A percentile compares a stretch with the other conserved stretches of the same genome.
Evolutionary conservation across 2,797 vertebrate species (phyloP).

Genomic region (Sandelia bainsii): DNA sequence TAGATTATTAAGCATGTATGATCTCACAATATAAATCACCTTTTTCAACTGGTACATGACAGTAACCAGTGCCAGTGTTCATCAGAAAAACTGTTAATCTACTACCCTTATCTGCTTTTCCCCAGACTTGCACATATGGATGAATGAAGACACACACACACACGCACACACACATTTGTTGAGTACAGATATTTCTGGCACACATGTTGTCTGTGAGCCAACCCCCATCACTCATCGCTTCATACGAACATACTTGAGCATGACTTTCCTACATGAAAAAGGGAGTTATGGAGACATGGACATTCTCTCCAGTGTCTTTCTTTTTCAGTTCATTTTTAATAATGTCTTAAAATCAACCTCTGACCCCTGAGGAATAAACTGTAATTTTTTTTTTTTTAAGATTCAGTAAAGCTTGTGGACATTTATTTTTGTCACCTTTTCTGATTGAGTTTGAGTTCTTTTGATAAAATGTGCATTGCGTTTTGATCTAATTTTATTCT

Average conservation of each 20-base stretch:
- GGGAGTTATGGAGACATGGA: background rate
- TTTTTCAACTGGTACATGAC: background rate
- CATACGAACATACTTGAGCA: slow-evolving; percentile 24
- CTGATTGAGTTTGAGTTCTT: no score
- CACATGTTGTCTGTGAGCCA: slow-evolving; percentile 28
- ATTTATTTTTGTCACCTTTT: no score
- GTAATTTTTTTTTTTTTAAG: background rate
- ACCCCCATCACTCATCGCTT: slow-evolving; percentile 45
- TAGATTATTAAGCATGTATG: background rate
- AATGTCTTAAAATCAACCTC: slow-evolving; percentile 10
- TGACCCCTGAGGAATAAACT: slow-evolving; percentile 5
- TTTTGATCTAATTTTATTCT: no score
- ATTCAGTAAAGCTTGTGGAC: background rate
- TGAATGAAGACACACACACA: background rate
- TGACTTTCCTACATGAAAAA: slow-evolving; percentile 23
- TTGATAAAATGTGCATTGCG: no score
- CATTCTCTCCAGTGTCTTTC: background rate
- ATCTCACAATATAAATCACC: background rate
- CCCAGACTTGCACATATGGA: slow-evolving; percentile 14
- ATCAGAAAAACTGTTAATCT: slow-evolving; percentile 1
- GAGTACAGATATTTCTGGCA: slow-evolving; percentile 9
- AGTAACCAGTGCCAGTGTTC: background rate
- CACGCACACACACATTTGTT: slow-evolving; percentile 32
- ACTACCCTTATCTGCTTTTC: slow-evolving; percentile 21
- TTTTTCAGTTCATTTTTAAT: slow-evolving; percentile 19